phyloP scores from a whole-genome alignment of 2,113 vertebrate genomes.

The Pluvialis apricaria region DNA sequence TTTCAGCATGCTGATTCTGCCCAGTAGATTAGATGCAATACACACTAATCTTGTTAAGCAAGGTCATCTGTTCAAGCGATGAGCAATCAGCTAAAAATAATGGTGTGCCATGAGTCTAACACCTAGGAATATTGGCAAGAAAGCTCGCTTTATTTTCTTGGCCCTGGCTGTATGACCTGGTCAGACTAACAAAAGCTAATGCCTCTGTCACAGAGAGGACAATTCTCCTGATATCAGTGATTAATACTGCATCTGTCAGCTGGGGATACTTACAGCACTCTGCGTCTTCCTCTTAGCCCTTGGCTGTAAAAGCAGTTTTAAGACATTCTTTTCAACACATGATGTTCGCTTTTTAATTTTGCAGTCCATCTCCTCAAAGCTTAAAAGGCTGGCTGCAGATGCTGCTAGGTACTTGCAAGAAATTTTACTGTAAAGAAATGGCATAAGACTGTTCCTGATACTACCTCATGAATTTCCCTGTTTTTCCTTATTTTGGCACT shows the following conservation, averaged over 20 bases:
- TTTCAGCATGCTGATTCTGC: background rate
- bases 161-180: conserved; percentile 41
- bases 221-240: background rate
- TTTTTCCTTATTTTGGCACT: background rate
- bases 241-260: conserved; percentile 35
- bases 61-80: conserved; percentile 23
- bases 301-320: conserved; percentile 11
- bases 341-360: background rate
- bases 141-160: conserved; percentile 17
- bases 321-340: background rate
- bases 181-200: conserved; percentile 44
- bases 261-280: background rate
- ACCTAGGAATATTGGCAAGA: conserved; percentile 40
- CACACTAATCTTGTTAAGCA: conserved; percentile 10
- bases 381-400: conserved; percentile 32
- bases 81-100: conserved; percentile 63
- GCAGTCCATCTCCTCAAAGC: background rate
- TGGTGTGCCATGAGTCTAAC: conserved; percentile 26
- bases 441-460: background rate
- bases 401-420: conserved; percentile 23
- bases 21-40: background rate
- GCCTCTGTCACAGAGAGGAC: background rate
- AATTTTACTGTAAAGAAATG: background rate
- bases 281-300: background rate
- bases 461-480: background rate